phyloP scores from a whole-genome alignment of 2,888 invertebrate species.

The Acanthopleura granulata region DNA sequence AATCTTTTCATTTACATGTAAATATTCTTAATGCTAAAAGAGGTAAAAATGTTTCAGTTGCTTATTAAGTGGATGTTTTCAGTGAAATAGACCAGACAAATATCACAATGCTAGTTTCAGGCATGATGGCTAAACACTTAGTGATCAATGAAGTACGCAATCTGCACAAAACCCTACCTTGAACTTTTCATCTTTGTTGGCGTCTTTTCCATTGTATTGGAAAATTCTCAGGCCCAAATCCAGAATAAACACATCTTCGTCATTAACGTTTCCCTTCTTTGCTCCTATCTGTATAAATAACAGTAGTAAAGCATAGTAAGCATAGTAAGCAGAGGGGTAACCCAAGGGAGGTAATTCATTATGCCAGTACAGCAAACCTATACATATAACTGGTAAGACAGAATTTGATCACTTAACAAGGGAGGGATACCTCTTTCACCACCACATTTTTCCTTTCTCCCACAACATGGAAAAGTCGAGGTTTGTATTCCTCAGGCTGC shows the following conservation, averaged over 20 bases:
- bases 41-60: too few species aligned
- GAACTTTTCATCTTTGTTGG: slow-evolving; percentile 65
- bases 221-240: slow-evolving; percentile 58
- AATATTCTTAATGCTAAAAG: too few species aligned
- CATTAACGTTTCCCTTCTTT: slow-evolving; percentile 40
- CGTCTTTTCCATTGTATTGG: slow-evolving; percentile 64
- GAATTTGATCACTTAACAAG: too few species aligned
- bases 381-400: too few species aligned
- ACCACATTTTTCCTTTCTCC: slow-evolving; percentile 45
- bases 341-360: too few species aligned
- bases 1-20: too few species aligned
- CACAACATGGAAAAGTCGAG: slow-evolving; percentile 60
- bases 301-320: neutral
- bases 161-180: slow-evolving; percentile 40
- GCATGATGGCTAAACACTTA: too few species aligned
- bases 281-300: slow-evolving; percentile 39
- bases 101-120: too few species aligned
- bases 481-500: slow-evolving; percentile 58
- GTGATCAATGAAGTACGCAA: too few species aligned
- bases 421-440: slow-evolving; percentile 48
- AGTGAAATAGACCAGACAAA: too few species aligned
- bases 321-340: neutral
- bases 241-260: slow-evolving; percentile 65
- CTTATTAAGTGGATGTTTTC: too few species aligned
- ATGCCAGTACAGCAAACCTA: too few species aligned